These are phyloP conservation scores for Embidobia sp. DNA, from an alignment of 2,888 invertebrate genomes.

Conservation along the genomic window DNA sequence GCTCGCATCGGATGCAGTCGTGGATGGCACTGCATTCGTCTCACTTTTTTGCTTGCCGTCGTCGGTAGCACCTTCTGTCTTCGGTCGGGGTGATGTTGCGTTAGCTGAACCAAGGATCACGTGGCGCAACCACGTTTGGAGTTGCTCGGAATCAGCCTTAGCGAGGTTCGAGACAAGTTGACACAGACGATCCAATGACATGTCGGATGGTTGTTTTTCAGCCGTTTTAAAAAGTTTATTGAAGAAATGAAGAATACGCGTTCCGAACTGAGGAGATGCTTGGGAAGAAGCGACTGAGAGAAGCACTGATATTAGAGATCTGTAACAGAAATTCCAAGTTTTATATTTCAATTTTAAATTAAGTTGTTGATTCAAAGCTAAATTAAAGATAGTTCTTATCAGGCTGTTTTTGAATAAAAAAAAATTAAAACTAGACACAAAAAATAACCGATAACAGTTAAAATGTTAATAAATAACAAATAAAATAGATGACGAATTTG, in stretches of 20 bases:
- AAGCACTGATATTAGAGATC: slow-evolving; percentile 89
- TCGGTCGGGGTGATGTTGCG: slow-evolving; percentile 69
- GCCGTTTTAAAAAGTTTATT: slow-evolving; percentile 86
- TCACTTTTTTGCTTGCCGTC: slow-evolving; percentile 43
- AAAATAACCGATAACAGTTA: too few relatives aligned
- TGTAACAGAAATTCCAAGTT: too few relatives aligned
- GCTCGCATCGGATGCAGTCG: slow-evolving; percentile 59
- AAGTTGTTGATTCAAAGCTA: too few relatives aligned
- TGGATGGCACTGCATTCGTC: slow-evolving; percentile 35
- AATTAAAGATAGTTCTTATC: too few relatives aligned
- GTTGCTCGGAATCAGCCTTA: slow-evolving; percentile 84
- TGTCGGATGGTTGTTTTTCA: slow-evolving; percentile 80
- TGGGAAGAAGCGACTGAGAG: slow-evolving; percentile 90
- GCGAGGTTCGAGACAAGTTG: slow-evolving; percentile 86
- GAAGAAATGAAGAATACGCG: slow-evolving; percentile 90
- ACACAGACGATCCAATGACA: slow-evolving; percentile 86
- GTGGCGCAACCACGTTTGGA: slow-evolving; percentile 86
- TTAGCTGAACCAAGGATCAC: slow-evolving; percentile 84
- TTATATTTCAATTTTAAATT: too few relatives aligned
- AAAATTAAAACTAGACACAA: too few relatives aligned
- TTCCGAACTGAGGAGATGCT: slow-evolving; percentile 87
- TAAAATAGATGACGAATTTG: too few relatives aligned
- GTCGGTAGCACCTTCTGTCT: slow-evolving; percentile 40
- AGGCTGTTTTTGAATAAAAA: too few relatives aligned
- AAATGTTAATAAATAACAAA: too few relatives aligned